A percentile compares a stretch with the other conserved stretches of the same genome.
phyloP scores from a whole-genome alignment of 2,888 invertebrate genomes.

The Drosophila helvetica region DNA sequence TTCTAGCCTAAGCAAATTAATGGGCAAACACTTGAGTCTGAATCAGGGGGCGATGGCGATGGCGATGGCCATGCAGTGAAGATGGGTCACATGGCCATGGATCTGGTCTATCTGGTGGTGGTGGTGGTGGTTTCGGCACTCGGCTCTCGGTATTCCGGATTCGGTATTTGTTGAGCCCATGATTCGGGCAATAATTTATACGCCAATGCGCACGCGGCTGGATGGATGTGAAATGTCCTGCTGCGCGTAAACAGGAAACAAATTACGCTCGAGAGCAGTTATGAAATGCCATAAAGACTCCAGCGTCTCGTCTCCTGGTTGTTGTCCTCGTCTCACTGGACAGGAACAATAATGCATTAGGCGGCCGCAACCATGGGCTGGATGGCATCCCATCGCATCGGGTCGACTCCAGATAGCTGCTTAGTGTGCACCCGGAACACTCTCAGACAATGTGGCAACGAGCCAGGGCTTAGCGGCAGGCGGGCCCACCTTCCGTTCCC shows the following conservation, averaged over 20 bases:
- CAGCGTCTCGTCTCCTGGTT: constrained; percentile 41
- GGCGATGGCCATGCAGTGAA: constrained; percentile 35
- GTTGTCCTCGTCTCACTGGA: constrained; percentile 61
- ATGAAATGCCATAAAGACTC: constrained; percentile 73
- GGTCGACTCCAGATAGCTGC: constrained; percentile 24
- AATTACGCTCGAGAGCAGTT: constrained; percentile 80
- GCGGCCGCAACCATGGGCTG: constrained; percentile 60
- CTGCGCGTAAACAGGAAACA: constrained; percentile 82
- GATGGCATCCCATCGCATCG: constrained; percentile 16
- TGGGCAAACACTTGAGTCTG: constrained; percentile 73
- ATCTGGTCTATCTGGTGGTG: constrained; percentile 29
- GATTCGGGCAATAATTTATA: constrained; percentile 77
- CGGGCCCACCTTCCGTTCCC: constrained; percentile 36
- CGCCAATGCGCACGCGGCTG: constrained; percentile 69
- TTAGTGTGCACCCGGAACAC: constrained; percentile 18
- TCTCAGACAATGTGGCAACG: constrained; percentile 51
- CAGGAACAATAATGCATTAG: constrained; percentile 75
- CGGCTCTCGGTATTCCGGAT: neutral
- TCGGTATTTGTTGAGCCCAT: constrained; percentile 53
- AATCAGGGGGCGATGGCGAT: constrained; percentile 25
- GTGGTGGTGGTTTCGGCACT: constrained; percentile 15
- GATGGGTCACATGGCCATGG: constrained; percentile 55
- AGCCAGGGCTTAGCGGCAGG: constrained; percentile 54
- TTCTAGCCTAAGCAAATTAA: constrained; percentile 62
- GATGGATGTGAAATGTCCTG: constrained; percentile 70